Evolutionary conservation across 1,140 invertebrate species (phyloP), one percentile per base, ranked within the genome.

Genomic region (Hesperophylax magnus): DNA sequence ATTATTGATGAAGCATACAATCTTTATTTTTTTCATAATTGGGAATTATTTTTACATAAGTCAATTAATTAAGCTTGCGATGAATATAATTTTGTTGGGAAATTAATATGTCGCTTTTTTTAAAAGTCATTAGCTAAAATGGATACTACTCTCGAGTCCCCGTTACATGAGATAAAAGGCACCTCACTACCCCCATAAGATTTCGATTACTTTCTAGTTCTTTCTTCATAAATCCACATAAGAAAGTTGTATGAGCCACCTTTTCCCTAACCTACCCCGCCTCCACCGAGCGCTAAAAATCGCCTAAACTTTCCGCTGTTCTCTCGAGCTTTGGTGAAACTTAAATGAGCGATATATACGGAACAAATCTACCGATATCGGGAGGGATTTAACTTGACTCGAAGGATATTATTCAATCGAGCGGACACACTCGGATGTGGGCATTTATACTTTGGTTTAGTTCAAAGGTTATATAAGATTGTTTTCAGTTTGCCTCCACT

Each of bases 201-300:
- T 31, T 27, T 31, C 27, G 63, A 84, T 84, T 81, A 84, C 79
- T 84, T 84, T 81, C 71, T 77, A 84, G 74, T 84, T 84, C 82
- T 77, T 74, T 84, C 81, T 84, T 81, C 79, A 71, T 81, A 84
- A 84, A 84, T 84, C 77, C 82, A 74, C 79, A 84, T 80, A 84
- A 83, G 78, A 79, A 71, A 54, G 82, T 69, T 67, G 82, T 81
- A 61, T 56, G 76, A 67, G 53, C 67, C 56, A 56, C 58, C 56
- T 67, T 61, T 17, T 77, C 63, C 58, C 75, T 65, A 52, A 14
- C 69, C 4, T 77, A 17, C 67, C 75, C 39, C 22, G 78, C 63
- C 61, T 39, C 24, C 24, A 65, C 79, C 79, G 39, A 47, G 39
- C 9, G 39, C 39, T 47, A 47, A 47, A 47, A 47, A 47, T 47